Percentiles rank a stretch among this genome's conserved stretches.
phyloP scores from a whole-genome alignment of 37 sponge, comb jelly and placozoan genomes.

The Axinella damicornis region DNA sequence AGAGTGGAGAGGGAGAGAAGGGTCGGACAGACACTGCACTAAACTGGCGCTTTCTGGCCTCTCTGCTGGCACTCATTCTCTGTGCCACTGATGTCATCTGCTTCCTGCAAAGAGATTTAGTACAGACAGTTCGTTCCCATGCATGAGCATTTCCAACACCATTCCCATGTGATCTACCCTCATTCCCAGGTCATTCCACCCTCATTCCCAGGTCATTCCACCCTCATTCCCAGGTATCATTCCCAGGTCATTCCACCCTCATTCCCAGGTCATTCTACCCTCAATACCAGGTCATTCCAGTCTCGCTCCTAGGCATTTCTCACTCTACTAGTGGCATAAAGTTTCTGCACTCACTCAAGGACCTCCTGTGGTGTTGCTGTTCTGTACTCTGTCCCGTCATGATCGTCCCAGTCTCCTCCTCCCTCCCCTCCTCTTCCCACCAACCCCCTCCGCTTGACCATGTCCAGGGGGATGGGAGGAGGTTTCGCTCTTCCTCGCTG shows the following conservation, averaged over 20 bases:
- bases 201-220: no score
- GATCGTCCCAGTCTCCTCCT: background rate
- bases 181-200: no score
- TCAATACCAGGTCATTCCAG: no score
- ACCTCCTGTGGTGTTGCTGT: constrained; percentile 55
- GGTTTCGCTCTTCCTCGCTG: background rate
- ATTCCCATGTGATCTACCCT: no score
- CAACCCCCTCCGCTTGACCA: constrained; percentile 3
- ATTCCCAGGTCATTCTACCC: no score
- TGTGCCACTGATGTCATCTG: constrained; percentile 31
- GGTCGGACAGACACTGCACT: background rate
- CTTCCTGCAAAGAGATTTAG: constrained; percentile 21
- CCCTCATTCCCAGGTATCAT: no score
- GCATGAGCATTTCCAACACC: no score
- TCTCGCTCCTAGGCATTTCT: no score
- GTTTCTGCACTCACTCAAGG: constrained; percentile 12
- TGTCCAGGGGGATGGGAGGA: constrained; percentile 26
- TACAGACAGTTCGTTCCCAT: no score
- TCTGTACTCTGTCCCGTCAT: constrained; percentile 7
- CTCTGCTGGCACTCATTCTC: constrained; percentile 34
- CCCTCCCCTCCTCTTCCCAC: constrained; percentile 5
- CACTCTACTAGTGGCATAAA: no score
- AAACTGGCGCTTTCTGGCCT: constrained; percentile 18
- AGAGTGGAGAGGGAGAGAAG: constrained; percentile 44
- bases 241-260: no score